phyloP scores from a whole-genome alignment of 1,140 invertebrate species.

The Tetramorium simillimum region DNA sequence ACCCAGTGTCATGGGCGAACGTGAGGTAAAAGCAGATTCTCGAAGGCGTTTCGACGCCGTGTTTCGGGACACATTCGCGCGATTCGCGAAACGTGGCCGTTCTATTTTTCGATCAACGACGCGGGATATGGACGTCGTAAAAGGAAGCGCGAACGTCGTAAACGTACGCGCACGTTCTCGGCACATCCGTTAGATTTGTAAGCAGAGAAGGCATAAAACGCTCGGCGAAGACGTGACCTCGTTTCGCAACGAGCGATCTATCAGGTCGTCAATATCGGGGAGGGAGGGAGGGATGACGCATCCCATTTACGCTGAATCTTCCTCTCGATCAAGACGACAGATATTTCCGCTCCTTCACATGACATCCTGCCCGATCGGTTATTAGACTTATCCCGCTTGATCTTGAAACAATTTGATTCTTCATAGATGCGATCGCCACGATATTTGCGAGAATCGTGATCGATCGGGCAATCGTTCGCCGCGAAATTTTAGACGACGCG shows the following conservation, averaged over 20 bases:
- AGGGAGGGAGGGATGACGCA: neutral
- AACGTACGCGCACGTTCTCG: slow-evolving; percentile 25
- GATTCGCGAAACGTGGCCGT: slow-evolving; percentile 19
- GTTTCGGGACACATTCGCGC: neutral
- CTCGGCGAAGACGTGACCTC: slow-evolving; percentile 44
- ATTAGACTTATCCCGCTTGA: neutral
- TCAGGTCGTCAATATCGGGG: neutral
- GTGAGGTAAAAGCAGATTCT: neutral
- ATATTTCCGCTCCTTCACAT: neutral
- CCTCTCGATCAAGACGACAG: neutral
- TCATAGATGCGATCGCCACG: neutral
- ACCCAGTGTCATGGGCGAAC: slow-evolving; percentile 2
- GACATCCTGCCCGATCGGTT: neutral
- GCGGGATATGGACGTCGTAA: slow-evolving; percentile 34
- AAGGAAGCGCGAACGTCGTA: slow-evolving; percentile 56
- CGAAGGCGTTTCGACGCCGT: neutral
- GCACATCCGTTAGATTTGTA: slow-evolving; percentile 50
- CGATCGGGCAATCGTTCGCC: neutral
- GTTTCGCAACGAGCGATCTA: slow-evolving; percentile 39
- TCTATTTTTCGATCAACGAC: slow-evolving; percentile 44
- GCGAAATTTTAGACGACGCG: slow-evolving; percentile 1
- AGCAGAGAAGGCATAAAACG: slow-evolving; percentile 51
- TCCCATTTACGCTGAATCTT: slow-evolving; percentile 13
- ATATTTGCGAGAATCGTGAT: neutral
- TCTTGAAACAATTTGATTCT: neutral